Base-by-base conservation (phyloP, 2,797 vertebrate genomes). In the Sphenopsis melanotis region DNA sequence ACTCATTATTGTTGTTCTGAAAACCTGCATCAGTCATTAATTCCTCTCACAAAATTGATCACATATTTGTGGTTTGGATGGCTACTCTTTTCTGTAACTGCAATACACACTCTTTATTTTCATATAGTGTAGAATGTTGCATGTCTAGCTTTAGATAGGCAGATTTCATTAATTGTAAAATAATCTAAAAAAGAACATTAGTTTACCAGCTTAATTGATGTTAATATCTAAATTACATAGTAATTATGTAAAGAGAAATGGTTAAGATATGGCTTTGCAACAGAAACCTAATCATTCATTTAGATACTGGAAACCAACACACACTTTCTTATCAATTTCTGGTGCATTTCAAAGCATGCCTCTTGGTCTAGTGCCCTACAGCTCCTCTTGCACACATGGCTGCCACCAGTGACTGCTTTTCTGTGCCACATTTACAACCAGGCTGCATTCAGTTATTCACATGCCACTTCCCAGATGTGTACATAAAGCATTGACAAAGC, bases 151-250 rank as follows among this genome's bases (percentile, higher is more conserved):
- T 89, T 21, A 87, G 91, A 94, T 69, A 79, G 91, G 60, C 65
- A 88, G 91, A 95, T 92, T 93, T 94, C 70, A 87, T 88, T 96
- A 96, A 95, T 66, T 87, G 74, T 46, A 88, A 80, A 92, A 52
- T 96, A 90, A 96, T 94, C 85, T 94, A 46, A 77, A 87, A 74
- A 72, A 44, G 91, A 86, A 66, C 83, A 93, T 74, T 83, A 68
- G 83, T 96, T 94, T 96, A 95, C 93, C 69, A 81, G 77, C 69
- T 88, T 97, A 96, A 96, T 93, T 95, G 83, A 44, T 81, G 92
- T 92, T 97, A 95, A 92, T 90, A 96, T 88, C 95, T 96, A 93
- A 96, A 90, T 97, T 94, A 94, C 93, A 94, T 24, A 93, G 92
- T 74, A 81, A 95, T 95, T 96, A 96, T 10, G 56, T 77, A 55